Percentiles rank a stretch among this genome's conserved stretches.
phyloP scores from a whole-genome alignment of 2,113 vertebrate genomes.

The Lates calcarifer region DNA sequence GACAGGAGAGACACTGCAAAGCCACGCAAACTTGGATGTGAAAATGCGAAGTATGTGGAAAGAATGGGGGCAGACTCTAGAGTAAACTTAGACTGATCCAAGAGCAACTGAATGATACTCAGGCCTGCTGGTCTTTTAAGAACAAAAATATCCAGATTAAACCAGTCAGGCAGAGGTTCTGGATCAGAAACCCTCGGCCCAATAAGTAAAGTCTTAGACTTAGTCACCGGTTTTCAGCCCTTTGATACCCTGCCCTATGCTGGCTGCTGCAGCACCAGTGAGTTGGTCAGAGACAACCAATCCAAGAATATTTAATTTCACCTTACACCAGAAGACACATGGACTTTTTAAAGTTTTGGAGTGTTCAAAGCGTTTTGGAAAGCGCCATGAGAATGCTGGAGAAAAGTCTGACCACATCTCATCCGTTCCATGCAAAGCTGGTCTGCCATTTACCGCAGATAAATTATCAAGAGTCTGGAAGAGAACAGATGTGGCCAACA shows the following conservation, averaged over 20 bases:
- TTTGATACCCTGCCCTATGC: conserved; percentile 39
- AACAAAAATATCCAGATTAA: conserved; percentile 63
- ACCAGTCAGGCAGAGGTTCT: conserved; percentile 43
- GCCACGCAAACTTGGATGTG: conserved; percentile 55
- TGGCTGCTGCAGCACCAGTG: conserved; percentile 37
- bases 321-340: conserved; percentile 32
- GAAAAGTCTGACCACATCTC: conserved; percentile 68
- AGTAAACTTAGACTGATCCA: conserved; percentile 76
- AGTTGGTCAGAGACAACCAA: conserved; percentile 11
- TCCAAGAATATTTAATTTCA: conserved; percentile 61
- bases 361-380: conserved; percentile 54
- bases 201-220: conserved; percentile 35
- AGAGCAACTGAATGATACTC: conserved; percentile 73
- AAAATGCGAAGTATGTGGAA: conserved; percentile 76
- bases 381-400: conserved; percentile 60
- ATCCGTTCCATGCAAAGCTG: conserved; percentile 63
- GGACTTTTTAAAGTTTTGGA: conserved; percentile 35
- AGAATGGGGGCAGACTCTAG: conserved; percentile 70
- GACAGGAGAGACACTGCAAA: conserved; percentile 34
- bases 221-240: conserved; percentile 22
- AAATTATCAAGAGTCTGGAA: conserved; percentile 68
- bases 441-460: conserved; percentile 68
- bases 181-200: conserved; percentile 20
- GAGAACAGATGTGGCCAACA: conserved; percentile 72
- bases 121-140: conserved; percentile 44